Conservation (phyloP, 1,140 invertebrate genomes). For the Akabosia matsudoensis region DNA sequence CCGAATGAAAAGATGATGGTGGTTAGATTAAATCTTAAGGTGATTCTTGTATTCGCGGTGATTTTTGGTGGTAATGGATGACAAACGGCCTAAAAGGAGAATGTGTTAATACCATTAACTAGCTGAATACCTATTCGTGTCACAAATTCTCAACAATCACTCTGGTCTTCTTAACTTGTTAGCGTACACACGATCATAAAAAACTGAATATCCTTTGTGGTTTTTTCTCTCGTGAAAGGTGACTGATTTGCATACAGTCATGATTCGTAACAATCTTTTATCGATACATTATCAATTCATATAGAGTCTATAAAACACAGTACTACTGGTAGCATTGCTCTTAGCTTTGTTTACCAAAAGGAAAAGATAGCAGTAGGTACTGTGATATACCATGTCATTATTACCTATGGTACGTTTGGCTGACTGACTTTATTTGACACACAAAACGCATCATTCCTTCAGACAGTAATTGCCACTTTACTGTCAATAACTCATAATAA, state of each 20-base stretch:
- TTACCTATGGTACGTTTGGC: no score
- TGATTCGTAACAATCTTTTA: not conserved
- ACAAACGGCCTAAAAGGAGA: not conserved
- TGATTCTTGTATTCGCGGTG: not conserved
- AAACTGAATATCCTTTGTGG: not conserved
- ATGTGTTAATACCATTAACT: not conserved
- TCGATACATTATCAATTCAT: not conserved
- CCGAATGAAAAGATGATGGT: not conserved
- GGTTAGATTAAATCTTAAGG: not conserved
- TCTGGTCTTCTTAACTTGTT: not conserved
- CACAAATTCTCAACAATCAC: constrained; percentile 9
- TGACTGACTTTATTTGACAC: constrained; percentile 16
- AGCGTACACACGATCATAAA: not conserved
- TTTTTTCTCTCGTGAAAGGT: not conserved
- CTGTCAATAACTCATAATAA: constrained; percentile 24
- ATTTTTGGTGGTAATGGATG: not conserved
- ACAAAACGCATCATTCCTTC: not conserved
- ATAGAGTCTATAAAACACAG: no score
- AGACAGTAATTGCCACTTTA: constrained; percentile 7
- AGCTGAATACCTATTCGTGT: not conserved
- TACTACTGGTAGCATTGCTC: no score
- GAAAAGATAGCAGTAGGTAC: not conserved
- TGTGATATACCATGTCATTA: not conserved
- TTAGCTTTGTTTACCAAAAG: not conserved
- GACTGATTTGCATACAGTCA: not conserved